A percentile compares a stretch with the other conserved stretches of the same genome.
phyloP scores from a whole-genome alignment of 2,888 invertebrate genomes.

The Macaria liturata region DNA sequence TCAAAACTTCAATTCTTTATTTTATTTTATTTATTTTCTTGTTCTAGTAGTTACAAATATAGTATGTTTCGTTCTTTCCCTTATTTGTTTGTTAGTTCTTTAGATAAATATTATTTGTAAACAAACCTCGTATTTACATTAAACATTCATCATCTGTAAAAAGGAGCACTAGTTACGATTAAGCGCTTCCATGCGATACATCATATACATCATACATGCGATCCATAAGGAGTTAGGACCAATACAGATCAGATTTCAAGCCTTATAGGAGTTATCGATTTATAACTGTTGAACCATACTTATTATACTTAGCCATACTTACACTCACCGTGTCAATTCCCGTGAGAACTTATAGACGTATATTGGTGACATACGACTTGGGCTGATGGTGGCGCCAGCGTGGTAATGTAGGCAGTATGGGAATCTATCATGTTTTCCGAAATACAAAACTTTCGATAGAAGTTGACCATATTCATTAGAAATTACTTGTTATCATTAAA shows the following conservation, averaged over 20 bases:
- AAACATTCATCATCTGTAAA: no score
- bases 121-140: no score
- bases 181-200: neutral
- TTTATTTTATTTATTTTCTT: no score
- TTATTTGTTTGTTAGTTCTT: no score
- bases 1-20: no score
- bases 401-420: constrained; percentile 9
- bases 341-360: constrained; percentile 32
- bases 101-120: no score
- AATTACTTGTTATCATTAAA: no score
- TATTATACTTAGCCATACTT: constrained; percentile 3
- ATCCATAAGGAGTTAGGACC: constrained; percentile 6
- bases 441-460: no score
- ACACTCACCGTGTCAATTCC: constrained; percentile 28
- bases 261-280: constrained; percentile 22
- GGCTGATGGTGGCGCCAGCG: constrained; percentile 6
- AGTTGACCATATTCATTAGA: no score
- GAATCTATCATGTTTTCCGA: neutral
- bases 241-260: constrained; percentile 9
- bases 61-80: no score
- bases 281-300: constrained; percentile 32
- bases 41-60: no score
- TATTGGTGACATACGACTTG: constrained; percentile 16
- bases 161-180: no score
- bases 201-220: neutral